phyloP scores from a whole-genome alignment of 2,888 invertebrate species.

The Scrobipalpa costella region DNA sequence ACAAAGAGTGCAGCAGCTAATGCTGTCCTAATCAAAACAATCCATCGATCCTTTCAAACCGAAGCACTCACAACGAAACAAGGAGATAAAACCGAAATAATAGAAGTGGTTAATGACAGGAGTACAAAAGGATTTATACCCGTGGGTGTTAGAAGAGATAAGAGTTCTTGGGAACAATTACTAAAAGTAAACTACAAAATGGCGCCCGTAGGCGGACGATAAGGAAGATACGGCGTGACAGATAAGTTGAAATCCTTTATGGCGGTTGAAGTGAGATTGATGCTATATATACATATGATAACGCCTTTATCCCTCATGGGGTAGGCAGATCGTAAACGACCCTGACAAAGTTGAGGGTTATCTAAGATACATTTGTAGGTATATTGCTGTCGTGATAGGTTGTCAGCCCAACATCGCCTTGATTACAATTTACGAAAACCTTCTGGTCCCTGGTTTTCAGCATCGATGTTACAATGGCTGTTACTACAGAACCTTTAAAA shows the following conservation, averaged over 20 bases:
- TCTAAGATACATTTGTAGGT: too few species aligned
- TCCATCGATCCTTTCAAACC: constrained; percentile 7
- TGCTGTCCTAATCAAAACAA: constrained; percentile 6
- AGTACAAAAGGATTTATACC: constrained; percentile 22
- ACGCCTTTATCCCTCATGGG: too few species aligned
- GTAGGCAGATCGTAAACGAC: too few species aligned
- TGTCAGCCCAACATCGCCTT: too few species aligned
- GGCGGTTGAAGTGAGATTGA: background rate
- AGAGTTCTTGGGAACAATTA: constrained; percentile 33
- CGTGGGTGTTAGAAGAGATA: constrained; percentile 31
- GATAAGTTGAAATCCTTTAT: constrained; percentile 23
- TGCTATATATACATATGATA: too few species aligned
- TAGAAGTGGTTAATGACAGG: background rate
- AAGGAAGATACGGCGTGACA: constrained; percentile 30
- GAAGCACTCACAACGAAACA: constrained; percentile 7
- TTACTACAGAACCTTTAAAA: background rate
- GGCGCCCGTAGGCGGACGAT: background rate
- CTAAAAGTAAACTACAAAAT: constrained; percentile 23
- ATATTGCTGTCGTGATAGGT: too few species aligned
- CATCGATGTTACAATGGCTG: background rate
- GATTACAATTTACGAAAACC: too few species aligned
- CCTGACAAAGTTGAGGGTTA: too few species aligned
- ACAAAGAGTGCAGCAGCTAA: background rate
- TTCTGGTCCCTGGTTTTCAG: too few species aligned
- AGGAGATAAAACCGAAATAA: constrained; percentile 11